Evolutionary conservation across 2,888 invertebrate species (phyloP), one percentile per base, ranked within the genome.

Genomic region (Ypsolopha scabrella): DNA sequence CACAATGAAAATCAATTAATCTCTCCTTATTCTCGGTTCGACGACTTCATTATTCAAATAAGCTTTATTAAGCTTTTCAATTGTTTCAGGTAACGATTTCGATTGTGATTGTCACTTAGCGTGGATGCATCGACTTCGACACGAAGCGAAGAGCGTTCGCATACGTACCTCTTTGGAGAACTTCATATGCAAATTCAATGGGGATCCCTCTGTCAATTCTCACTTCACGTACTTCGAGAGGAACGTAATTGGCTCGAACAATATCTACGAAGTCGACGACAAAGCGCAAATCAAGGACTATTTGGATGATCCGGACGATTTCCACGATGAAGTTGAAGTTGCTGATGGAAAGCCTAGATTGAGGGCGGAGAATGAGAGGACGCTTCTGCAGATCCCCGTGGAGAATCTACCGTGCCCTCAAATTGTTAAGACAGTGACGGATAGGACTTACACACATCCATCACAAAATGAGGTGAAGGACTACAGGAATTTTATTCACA

Each of bases 81-180:
- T 82, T 79, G 76, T 89, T 89, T 51, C 91, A 95, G 95, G 92
- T 65, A 95, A 95, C 82, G 91, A 90, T 65, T 92, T 95, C 77
- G 88, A 91, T 69, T 95, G 95, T 82, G 94, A 94, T 81, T 94
- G 94, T 72, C 93, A 93, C 61, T 88, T 95, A 65, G 89, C 90
- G 54, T 95, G 95, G 95, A 90, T 94, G 85, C 92, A 92, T 82
- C 89, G 89, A 58, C 87, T 95, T 58, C 88, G 90, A 57, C 91
- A 92, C 75, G 93, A 93, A 68, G 93, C 94, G 58, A 90, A 90
- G 72, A 93, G 92, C 76, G 83, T 88, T 56, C 89, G 90, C 75
- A 88, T 94, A 60, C 88, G 90, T 62, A 90, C 90, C 61, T 89
- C 91, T 53, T 87, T 94, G 56, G 93, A 93, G 70, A 90, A 92